Conservation (phyloP, 2,113 vertebrate species). For the Lepisosteus osseus region DNA sequence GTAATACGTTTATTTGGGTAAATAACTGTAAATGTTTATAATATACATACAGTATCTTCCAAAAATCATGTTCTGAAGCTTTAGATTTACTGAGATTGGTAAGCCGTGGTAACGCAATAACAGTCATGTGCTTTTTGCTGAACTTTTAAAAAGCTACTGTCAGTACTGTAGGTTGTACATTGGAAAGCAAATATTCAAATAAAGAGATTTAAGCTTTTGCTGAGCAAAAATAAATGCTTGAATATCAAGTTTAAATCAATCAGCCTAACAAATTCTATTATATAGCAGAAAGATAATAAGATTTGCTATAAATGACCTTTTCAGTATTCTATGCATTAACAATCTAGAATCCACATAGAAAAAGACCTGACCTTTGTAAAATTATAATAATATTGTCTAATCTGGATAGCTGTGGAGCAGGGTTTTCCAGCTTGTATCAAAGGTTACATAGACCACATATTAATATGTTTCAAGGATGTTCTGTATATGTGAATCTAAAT, state of each 20-base stretch:
- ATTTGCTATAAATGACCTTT: conserved; percentile 67
- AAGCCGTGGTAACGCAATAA: too few relatives aligned
- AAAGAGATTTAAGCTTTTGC: neutral
- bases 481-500: conserved; percentile 40
- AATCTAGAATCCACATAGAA: conserved; percentile 45
- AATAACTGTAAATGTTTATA: too few relatives aligned
- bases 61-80: too few relatives aligned
- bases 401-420: conserved; percentile 51
- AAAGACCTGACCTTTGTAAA: conserved; percentile 68
- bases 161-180: too few relatives aligned
- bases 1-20: too few relatives aligned
- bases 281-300: conserved; percentile 64
- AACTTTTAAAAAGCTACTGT: too few relatives aligned
- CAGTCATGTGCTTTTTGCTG: too few relatives aligned
- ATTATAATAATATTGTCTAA: conserved; percentile 67
- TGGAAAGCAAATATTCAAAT: neutral
- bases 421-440: conserved; percentile 39
- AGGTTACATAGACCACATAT: conserved; percentile 49
- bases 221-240: conserved; percentile 22
- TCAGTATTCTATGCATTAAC: conserved; percentile 45
- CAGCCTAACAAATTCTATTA: conserved; percentile 62
- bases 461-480: conserved; percentile 39
- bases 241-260: conserved; percentile 53
- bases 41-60: too few relatives aligned
- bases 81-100: too few relatives aligned